Evolutionary conservation across 1,140 invertebrate genomes (phyloP).

Genomic region (Drosophila pseudoobscura): DNA sequence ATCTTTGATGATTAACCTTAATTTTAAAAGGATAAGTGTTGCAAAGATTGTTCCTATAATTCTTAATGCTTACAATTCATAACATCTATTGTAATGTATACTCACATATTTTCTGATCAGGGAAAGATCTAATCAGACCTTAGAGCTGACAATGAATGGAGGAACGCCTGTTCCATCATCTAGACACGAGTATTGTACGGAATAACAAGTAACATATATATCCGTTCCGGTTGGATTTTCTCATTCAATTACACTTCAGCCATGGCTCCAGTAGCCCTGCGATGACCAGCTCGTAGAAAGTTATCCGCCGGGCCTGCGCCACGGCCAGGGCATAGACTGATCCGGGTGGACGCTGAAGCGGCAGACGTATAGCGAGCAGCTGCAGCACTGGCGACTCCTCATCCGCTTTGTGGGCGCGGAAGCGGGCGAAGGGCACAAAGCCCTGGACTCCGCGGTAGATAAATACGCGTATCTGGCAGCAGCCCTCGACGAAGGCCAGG

Average conservation of each 20-base stretch:
- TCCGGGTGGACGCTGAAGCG: constrained; percentile 40
- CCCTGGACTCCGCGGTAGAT: constrained; percentile 75
- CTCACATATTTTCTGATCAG: too few relatives aligned
- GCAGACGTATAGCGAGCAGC: constrained; percentile 38
- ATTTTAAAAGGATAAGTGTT: too few relatives aligned
- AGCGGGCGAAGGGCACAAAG: constrained; percentile 61
- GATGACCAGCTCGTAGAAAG: constrained; percentile 62
- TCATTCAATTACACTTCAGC: constrained; percentile 38
- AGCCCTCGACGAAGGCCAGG: constrained; percentile 70
- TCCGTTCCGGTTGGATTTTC: too few relatives aligned
- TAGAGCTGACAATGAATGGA: too few relatives aligned
- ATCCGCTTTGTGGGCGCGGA: constrained; percentile 10
- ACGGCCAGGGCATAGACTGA: constrained; percentile 47
- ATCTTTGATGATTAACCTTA: too few relatives aligned
- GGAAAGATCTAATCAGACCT: too few relatives aligned
- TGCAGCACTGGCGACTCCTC: constrained; percentile 37
- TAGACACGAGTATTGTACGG: too few relatives aligned
- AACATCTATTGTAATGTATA: too few relatives aligned
- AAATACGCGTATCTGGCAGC: constrained; percentile 59
- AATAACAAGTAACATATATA: too few relatives aligned
- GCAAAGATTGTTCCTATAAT: too few relatives aligned
- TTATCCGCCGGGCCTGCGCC: constrained; percentile 32
- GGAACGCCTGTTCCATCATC: too few relatives aligned
- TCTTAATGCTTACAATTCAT: too few relatives aligned
- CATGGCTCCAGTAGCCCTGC: constrained; percentile 57